These are phyloP conservation scores for Pherbina coryleti DNA, from an alignment of 2,888 invertebrate species.

Conservation along the genomic window DNA sequence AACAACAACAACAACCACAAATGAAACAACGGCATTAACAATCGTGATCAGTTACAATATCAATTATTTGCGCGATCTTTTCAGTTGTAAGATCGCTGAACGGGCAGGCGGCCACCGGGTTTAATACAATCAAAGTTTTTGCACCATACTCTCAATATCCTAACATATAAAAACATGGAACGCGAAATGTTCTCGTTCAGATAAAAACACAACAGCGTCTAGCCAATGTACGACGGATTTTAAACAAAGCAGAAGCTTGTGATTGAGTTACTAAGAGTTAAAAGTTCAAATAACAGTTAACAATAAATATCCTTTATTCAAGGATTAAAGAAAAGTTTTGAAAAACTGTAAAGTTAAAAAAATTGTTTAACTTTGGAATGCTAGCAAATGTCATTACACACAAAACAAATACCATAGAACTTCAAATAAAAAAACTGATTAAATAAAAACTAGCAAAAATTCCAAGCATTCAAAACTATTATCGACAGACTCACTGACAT, in stretches of 20 bases:
- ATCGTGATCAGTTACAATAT: conserved; percentile 33
- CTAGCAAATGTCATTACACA: background rate
- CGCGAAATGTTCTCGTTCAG: conserved; percentile 19
- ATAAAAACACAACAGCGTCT: conserved; percentile 14
- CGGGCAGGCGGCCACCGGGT: conserved; percentile 44
- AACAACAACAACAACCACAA: background rate
- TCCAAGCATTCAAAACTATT: too few relatives aligned
- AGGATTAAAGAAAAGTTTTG: background rate
- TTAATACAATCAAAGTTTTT: conserved; percentile 22
- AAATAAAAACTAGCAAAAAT: background rate
- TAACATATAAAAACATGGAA: conserved; percentile 10
- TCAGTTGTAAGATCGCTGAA: conserved; percentile 43
- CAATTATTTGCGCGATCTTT: conserved; percentile 31
- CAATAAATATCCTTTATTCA: background rate
- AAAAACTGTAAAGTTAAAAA: background rate
- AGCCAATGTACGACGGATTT: background rate
- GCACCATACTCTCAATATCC: conserved; percentile 1
- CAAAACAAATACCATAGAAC: background rate
- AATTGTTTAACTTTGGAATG: too few relatives aligned
- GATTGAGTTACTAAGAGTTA: too few relatives aligned
- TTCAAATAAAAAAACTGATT: background rate
- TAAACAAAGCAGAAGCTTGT: conserved; percentile 7
- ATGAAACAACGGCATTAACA: background rate
- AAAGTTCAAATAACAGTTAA: background rate
- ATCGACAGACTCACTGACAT: too few relatives aligned